phyloP scores from a whole-genome alignment of 2,888 invertebrate species.

The Ichneumoninae sp. region DNA sequence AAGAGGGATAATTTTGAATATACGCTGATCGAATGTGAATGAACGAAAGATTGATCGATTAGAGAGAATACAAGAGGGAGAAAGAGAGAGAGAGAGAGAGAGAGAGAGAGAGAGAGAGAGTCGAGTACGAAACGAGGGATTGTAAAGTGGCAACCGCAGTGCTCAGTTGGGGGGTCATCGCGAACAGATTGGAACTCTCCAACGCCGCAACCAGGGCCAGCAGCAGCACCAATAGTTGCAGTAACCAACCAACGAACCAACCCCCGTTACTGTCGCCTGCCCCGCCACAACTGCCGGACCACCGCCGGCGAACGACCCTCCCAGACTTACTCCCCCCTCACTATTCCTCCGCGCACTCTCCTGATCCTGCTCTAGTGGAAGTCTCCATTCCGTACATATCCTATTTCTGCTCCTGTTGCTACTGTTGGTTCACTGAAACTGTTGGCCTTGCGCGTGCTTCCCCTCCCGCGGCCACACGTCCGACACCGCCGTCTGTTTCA shows the following conservation, averaged over 20 bases:
- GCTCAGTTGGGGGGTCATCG: slow-evolving; percentile 76
- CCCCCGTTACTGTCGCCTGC: slow-evolving; percentile 42
- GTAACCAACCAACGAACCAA: slow-evolving; percentile 54
- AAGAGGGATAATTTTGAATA: slow-evolving; percentile 20
- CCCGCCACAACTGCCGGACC: slow-evolving; percentile 66
- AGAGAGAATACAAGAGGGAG: slow-evolving; percentile 21
- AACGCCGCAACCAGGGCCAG: slow-evolving; percentile 49
- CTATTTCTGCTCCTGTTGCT: slow-evolving; percentile 47
- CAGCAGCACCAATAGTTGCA: slow-evolving; percentile 38
- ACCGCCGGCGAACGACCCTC: slow-evolving; percentile 59
- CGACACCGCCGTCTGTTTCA: slow-evolving; percentile 78
- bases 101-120: slow-evolving; percentile 53
- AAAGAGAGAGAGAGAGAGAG: slow-evolving; percentile 28
- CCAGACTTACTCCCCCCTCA: slow-evolving; percentile 39
- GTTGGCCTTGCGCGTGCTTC: slow-evolving; percentile 30
- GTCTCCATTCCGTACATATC: slow-evolving; percentile 64
- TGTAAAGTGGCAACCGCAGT: slow-evolving; percentile 81
- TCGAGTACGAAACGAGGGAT: slow-evolving; percentile 67
- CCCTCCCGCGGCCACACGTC: slow-evolving; percentile 65
- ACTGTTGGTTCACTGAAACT: slow-evolving; percentile 49
- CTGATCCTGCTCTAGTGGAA: slow-evolving; percentile 35
- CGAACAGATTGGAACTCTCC: slow-evolving; percentile 80
- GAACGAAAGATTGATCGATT: slow-evolving; percentile 20
- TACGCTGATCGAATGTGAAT: not conserved
- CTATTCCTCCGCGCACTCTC: slow-evolving; percentile 26